Conservation (phyloP, 2,888 invertebrate species). For the Hemaris fuciformis region DNA sequence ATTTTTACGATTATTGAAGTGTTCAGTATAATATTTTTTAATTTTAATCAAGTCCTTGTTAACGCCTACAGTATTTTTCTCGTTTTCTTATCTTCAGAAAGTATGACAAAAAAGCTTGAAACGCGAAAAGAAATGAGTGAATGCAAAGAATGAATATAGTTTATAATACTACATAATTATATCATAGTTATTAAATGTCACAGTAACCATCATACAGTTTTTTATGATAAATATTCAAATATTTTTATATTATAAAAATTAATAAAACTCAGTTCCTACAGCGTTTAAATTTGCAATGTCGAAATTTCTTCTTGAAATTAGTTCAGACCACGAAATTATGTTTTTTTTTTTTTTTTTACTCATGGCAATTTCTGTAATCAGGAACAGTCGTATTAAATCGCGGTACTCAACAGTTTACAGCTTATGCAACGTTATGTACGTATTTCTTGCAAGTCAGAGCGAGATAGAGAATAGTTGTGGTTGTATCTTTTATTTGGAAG, state of each 20-base stretch:
- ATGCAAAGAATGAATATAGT: conserved; percentile 21
- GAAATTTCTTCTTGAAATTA: too few relatives aligned
- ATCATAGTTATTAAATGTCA: background rate
- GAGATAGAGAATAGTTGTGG: background rate
- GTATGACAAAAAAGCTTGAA: conserved; percentile 29
- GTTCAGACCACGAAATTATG: background rate
- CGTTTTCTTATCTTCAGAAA: conserved; percentile 36
- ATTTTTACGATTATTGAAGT: background rate
- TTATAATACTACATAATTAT: conserved; percentile 10
- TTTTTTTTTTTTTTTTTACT: background rate
- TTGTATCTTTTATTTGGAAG: background rate
- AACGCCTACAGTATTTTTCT: conserved; percentile 19
- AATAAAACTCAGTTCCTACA: too few relatives aligned
- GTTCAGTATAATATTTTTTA: background rate
- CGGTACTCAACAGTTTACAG: background rate
- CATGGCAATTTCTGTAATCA: background rate
- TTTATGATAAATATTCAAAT: too few relatives aligned
- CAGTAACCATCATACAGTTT: too few relatives aligned
- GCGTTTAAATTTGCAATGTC: too few relatives aligned
- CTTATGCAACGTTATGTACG: background rate
- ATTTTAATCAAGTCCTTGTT: conserved; percentile 1
- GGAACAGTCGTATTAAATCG: background rate
- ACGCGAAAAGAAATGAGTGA: conserved; percentile 30
- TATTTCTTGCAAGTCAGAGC: background rate
- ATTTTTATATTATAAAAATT: too few relatives aligned